Evolutionary conservation across 2,113 vertebrate species (phyloP), one percentile per base, ranked within the genome.

Genomic region (Pseudorhombus dupliciocellatus): DNA sequence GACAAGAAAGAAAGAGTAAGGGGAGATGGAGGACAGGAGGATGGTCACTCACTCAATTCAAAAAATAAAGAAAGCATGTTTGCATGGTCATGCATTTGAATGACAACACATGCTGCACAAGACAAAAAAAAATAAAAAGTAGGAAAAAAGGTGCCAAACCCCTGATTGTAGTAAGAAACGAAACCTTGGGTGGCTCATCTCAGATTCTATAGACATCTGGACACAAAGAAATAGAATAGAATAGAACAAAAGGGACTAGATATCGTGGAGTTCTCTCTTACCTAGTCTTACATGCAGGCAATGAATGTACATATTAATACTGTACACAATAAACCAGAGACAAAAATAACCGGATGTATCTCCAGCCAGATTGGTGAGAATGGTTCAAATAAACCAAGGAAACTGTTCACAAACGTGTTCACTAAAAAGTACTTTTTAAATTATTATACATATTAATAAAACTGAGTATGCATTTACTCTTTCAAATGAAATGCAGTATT

Each of bases 161-260:
- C 90, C 91, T 81, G 90, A 91, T 87, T 91, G 91, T 61, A 91
- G 90, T 92, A 91, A 91, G 89, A 91, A 91, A 92, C 89, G 90
- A 91, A 91, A 92, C 91, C 91, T 92, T 91, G 90, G 91, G 89
- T 92, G 89, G 91, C 86, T 92, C 91, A 92, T 90, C 91, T 92
- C 91, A 90, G 91, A 92, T 88, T 92, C 91, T 91, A 92, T 75
- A 88, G 91, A 90, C 89, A 92, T 91, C 91, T 92, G 88, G 85
- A 92, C 90, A 92, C 85, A 92, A 86, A 90, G 73, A 91, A 88
- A n/a, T n/a, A n/a, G n/a, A n/a, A n/a, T n/a, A n/a, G n/a, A n/a
- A n/a, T n/a, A n/a, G n/a, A n/a, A n/a, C n/a, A n/a, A 88, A 85
- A 77, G 73, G 79, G 81, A 73, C 86, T 83, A 31, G 80, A 77